Conservation (phyloP, 2,888 invertebrate genomes). For the Trimorus sp. region DNA sequence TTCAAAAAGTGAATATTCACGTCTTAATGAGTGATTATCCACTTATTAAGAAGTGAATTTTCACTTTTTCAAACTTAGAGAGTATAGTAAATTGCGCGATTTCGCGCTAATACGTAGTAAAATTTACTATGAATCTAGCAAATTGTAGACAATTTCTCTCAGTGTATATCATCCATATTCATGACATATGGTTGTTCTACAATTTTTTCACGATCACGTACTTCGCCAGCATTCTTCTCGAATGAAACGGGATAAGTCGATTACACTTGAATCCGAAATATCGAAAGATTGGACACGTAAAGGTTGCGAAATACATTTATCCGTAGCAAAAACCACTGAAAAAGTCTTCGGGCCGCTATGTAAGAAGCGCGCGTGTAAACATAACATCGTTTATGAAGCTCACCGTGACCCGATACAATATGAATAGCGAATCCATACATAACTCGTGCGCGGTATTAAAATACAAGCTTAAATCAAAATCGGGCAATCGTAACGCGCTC, state of each 20-base stretch:
- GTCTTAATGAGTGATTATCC: too few species aligned
- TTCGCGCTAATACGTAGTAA: too few species aligned
- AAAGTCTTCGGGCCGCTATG: conserved; percentile 30
- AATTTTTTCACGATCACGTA: not conserved
- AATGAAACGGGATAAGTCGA: not conserved
- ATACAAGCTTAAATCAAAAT: conserved; percentile 45
- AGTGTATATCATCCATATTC: too few species aligned
- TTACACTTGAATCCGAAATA: conserved; percentile 24
- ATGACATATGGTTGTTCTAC: too few species aligned
- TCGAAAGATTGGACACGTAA: conserved; percentile 38
- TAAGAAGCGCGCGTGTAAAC: conserved; percentile 41
- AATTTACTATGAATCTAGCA: too few species aligned
- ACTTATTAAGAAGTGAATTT: too few species aligned
- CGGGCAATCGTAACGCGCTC: conserved; percentile 13
- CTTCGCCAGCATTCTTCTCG: not conserved
- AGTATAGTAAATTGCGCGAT: too few species aligned
- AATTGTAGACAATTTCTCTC: too few species aligned
- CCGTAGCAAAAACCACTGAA: conserved; percentile 36
- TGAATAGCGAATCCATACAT: conserved; percentile 43
- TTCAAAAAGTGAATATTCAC: too few species aligned
- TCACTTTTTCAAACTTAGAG: too few species aligned
- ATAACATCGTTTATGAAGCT: conserved; percentile 40
- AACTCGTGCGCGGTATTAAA: conserved; percentile 23
- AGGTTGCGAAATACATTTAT: conserved; percentile 38
- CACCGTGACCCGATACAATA: conserved; percentile 46